A percentile compares a stretch with the other conserved stretches of the same genome.
These are phyloP conservation scores for Druceiella hillmani DNA, from an alignment of 2,888 invertebrate species.

Conservation along the genomic window DNA sequence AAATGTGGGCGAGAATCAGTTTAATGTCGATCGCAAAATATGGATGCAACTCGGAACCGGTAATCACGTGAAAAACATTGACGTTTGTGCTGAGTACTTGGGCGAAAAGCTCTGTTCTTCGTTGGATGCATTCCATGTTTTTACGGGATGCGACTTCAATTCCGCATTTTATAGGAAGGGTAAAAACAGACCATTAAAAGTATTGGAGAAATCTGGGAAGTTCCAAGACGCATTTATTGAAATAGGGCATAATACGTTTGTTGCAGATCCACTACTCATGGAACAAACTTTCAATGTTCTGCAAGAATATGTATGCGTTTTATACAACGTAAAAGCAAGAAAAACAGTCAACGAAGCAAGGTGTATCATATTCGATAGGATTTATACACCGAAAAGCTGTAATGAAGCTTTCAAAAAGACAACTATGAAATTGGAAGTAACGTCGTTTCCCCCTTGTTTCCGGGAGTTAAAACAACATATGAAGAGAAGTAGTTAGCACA, in stretches of 20 bases:
- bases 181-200: slow-evolving; percentile 14
- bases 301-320: slow-evolving; percentile 20
- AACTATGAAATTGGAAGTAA: too few relatives aligned
- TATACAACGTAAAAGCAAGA: slow-evolving; percentile 20
- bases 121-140: slow-evolving; percentile 14
- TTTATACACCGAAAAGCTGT: slow-evolving; percentile 14
- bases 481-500: slow-evolving; percentile 22
- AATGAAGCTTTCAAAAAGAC: slow-evolving; percentile 16
- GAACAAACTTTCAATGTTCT: slow-evolving; percentile 20
- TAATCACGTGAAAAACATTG: slow-evolving; percentile 17
- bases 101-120: slow-evolving; percentile 16
- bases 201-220: slow-evolving; percentile 15
- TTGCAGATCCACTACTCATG: slow-evolving; percentile 15
- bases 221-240: slow-evolving; percentile 18
- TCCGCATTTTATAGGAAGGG: slow-evolving; percentile 16
- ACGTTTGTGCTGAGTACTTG: slow-evolving; percentile 15
- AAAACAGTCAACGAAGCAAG: slow-evolving; percentile 18
- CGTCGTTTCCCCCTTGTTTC: too few relatives aligned
- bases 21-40: too few relatives aligned
- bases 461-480: slow-evolving; percentile 21
- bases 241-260: slow-evolving; percentile 13
- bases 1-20: too few relatives aligned
- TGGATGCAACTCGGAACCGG: slow-evolving; percentile 14
- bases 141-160: slow-evolving; percentile 15
- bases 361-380: slow-evolving; percentile 16